Conservation (phyloP, 1,140 invertebrate species). For the Cydia strobilella region DNA sequence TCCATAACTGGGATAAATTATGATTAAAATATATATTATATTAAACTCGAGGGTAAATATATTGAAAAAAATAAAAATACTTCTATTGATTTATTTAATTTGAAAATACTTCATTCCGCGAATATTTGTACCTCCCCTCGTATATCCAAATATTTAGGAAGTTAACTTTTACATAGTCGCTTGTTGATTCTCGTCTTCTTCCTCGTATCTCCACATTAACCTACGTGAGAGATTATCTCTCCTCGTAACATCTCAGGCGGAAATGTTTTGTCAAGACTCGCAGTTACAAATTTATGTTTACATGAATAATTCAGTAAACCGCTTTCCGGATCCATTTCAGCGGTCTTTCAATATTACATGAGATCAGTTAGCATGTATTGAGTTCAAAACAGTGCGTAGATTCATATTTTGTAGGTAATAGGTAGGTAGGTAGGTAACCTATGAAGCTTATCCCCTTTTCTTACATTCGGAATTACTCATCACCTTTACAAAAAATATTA, state of each 20-base stretch:
- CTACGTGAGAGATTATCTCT: background rate
- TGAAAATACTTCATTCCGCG: too few relatives aligned
- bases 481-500: too few relatives aligned
- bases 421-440: background rate
- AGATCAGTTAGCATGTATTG: constrained; percentile 5
- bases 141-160: too few relatives aligned
- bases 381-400: background rate
- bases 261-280: constrained; percentile 10
- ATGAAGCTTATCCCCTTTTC: too few relatives aligned
- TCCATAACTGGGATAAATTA: too few relatives aligned
- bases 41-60: too few relatives aligned
- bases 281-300: background rate
- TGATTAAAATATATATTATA: too few relatives aligned
- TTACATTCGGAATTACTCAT: too few relatives aligned
- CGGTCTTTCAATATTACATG: constrained; percentile 11
- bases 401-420: background rate
- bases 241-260: background rate
- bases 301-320: constrained; percentile 16
- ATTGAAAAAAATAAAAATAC: too few relatives aligned
- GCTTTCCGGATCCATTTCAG: background rate
- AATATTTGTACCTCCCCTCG: too few relatives aligned
- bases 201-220: background rate
- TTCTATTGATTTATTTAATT: too few relatives aligned
- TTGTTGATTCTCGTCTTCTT: background rate
- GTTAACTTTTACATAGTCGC: too few relatives aligned